phyloP scores from a whole-genome alignment of 2,797 vertebrate genomes.

The Phoebastria nigripes region DNA sequence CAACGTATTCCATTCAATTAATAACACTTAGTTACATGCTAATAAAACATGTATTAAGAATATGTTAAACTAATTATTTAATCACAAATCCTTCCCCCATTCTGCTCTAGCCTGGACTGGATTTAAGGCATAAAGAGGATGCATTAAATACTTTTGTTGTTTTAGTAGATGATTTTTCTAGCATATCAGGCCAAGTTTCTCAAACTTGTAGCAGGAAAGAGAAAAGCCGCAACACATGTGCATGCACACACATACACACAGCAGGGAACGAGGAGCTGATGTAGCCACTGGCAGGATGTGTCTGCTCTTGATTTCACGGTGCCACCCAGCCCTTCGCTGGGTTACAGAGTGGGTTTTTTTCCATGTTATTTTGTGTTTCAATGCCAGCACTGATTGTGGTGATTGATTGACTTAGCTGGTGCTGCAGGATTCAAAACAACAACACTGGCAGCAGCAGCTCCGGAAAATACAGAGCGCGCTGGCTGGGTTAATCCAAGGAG shows the following conservation, averaged over 20 bases:
- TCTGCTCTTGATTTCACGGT: constrained; percentile 8
- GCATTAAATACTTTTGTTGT: not conserved
- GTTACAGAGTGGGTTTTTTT: not conserved
- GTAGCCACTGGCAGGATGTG: not conserved
- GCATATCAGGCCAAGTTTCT: not conserved
- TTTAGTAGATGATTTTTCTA: not conserved
- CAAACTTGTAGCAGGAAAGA: not conserved
- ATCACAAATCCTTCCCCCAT: not conserved
- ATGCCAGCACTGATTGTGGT: not conserved
- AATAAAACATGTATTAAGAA: constrained; percentile 6
- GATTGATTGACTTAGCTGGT: constrained; percentile 44
- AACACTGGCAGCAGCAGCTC: not conserved
- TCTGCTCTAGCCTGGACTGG: not conserved
- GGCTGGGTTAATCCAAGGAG: constrained; percentile 27
- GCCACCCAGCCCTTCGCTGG: not conserved
- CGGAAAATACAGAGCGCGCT: not conserved
- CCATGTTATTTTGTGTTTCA: not conserved
- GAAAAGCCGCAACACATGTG: not conserved
- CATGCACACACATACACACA: not conserved
- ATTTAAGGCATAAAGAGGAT: not conserved
- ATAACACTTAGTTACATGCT: not conserved
- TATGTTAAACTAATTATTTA: not conserved
- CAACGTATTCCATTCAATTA: not conserved
- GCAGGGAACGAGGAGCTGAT: not conserved
- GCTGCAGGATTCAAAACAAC: constrained; percentile 45